Evolutionary conservation across 2,797 vertebrate species (phyloP).

Genomic region (Anniella stebbinsi): DNA sequence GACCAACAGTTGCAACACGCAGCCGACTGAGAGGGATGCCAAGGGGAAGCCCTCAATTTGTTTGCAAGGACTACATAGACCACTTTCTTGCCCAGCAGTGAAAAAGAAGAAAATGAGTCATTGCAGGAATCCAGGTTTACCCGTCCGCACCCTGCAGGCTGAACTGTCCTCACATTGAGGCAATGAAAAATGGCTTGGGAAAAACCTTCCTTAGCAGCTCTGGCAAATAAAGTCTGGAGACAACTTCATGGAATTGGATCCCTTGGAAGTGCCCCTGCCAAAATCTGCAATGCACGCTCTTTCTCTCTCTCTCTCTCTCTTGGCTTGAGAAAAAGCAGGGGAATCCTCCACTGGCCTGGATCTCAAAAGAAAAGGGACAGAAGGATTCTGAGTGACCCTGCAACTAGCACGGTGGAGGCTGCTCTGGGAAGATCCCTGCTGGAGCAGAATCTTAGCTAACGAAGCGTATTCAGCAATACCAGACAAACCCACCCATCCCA

Average conservation of each 20-base stretch:
- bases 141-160: neutral
- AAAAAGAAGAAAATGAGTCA: neutral
- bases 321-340: neutral
- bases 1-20: slow-evolving; percentile 30
- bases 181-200: neutral
- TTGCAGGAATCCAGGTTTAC: neutral
- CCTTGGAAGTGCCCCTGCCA: neutral
- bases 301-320: no score
- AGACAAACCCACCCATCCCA: neutral
- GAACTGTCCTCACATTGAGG: neutral
- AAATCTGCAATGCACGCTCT: neutral
- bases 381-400: neutral
- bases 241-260: neutral
- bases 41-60: neutral
- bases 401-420: no score
- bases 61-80: neutral
- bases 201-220: neutral
- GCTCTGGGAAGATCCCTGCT: no score
- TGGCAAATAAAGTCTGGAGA: neutral
- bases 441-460: neutral
- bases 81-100: neutral
- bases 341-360: neutral
- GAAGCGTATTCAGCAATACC: neutral
- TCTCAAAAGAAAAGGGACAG: neutral
- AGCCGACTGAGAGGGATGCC: slow-evolving; percentile 34